Base-by-base conservation (phyloP, 2,888 invertebrate genomes). In the Tridacna gigas region DNA sequence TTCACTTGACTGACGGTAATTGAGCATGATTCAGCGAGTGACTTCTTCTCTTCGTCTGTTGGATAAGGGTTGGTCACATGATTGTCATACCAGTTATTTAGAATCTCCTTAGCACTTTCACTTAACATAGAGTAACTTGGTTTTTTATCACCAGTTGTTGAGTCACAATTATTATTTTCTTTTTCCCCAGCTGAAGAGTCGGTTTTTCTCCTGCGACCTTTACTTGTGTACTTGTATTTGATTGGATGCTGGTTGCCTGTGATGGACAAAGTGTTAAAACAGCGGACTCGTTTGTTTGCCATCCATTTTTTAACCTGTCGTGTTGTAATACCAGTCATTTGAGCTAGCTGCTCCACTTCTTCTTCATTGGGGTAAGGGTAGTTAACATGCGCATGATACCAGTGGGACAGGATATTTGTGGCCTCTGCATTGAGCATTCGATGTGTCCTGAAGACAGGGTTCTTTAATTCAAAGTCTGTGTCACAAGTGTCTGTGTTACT, bases 291-390 rank as follows among this genome's bases (percentile, higher is more conserved):
- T 81, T 92, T 93, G 88, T 93, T 93, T 22, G 93, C 93, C 91
- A 93, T 91, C 93, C 93, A 93, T 80, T 93, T 93, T 87, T 92
- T 92, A 47, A 93, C 92, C 84, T 93, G 93, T 22, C 88, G 84
- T 5, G 74, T 80, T 7, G 90, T 91, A 61, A 92, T 89, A 25
- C 90, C 89, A 11, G 91, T 91, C 11, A 76, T 65, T 12, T 82
- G 71, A 0, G 91, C 89, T 7, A 93, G 82, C 18, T 86, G 82
- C 45, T 88, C 80, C 0, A 93, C 91, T 37, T 91, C 90, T 15
- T 89, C 86, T n/a, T 91, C 91, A 12, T 88, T 86, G 9, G 93
- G 93, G 82, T 93, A 93, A 0, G 93, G 93, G 75, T 93, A 91
- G 48, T 90, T 88, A 25, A 92, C 89, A 83, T 93, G 90, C 22